Base-by-base conservation (phyloP, 2,888 invertebrate species). In the Ornithoptera priamus region DNA sequence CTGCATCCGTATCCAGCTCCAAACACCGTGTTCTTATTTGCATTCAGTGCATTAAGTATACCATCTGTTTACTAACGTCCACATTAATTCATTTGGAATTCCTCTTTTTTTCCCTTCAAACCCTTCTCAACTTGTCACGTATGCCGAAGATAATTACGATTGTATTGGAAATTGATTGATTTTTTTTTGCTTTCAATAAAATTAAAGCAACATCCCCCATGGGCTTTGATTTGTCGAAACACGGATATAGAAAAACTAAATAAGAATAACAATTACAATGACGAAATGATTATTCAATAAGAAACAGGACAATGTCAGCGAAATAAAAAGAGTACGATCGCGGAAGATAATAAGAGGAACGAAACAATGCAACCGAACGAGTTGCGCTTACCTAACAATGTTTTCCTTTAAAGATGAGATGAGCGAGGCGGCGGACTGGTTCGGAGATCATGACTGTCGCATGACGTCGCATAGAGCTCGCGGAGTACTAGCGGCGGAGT, bases 371-470 rank as follows among this genome's bases (percentile, higher is more conserved):
- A 36, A 36, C 46, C 20, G 17, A 65, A 69, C 66, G 20, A 22
- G 67, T 63, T 67, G 8, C 39, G 30, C 22, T 67, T 57, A 39
- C 67, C 60, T 60, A 59, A 66, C 53, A 67, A 62, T 62, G 57
- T 36, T 58, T 39, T 24, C 6, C 20, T 53, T 46, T 6, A 62
- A 20, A 46, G 53, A 60, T 22, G 56, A 56, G 64, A 60, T 46
- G 39, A 56, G 39, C 39, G 17, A 42, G 60, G 36, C 39, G 81
- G 74, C 72, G 76, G 73, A 76, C 76, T 82, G 80, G 10, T 6
- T 53, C 53, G 53, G 18, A 53, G 17, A 17, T 50, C 50, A 50
- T 2, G 15, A 8, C 22, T 7, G 18, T 7, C 2, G 12, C 50
- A 17, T 50, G 18, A 17, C 50, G 18, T 12, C 50, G 50, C 50